Evolutionary conservation across 2,797 vertebrate species (phyloP).

Genomic region (Gymnocypris eckloni): DNA sequence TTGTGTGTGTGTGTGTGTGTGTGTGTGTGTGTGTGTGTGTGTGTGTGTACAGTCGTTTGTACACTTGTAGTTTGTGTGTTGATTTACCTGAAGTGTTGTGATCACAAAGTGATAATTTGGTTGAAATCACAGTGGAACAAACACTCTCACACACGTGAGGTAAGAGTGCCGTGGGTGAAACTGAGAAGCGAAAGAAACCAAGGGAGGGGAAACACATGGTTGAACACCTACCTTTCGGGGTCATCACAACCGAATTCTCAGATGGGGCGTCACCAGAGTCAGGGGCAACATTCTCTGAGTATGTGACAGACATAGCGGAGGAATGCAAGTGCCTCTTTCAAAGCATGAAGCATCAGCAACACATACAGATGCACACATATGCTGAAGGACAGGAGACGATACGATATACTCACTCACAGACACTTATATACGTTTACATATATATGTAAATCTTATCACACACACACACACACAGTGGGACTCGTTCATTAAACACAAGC

Average conservation of each 20-base stretch:
- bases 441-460: not conserved
- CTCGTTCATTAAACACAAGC: conserved; percentile 3
- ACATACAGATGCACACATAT: conserved; percentile 39
- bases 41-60: conserved; percentile 29
- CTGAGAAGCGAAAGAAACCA: conserved; percentile 17
- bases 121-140: conserved; percentile 65
- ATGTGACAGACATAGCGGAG: conserved; percentile 78
- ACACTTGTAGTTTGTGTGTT: not conserved
- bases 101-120: conserved; percentile 37
- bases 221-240: conserved; percentile 82
- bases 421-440: not conserved
- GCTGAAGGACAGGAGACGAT: conserved; percentile 21
- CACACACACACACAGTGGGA: conserved; percentile 6
- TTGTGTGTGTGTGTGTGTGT: too few species aligned
- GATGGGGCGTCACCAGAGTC: conserved; percentile 74
- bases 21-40: too few species aligned
- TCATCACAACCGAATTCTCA: conserved; percentile 80
- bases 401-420: conserved; percentile 23
- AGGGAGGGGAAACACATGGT: not conserved
- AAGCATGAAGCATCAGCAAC: conserved; percentile 64
- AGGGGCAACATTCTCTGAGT: conserved; percentile 80
- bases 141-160: conserved; percentile 44
- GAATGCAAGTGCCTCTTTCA: conserved; percentile 76
- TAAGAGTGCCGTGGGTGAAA: conserved; percentile 33
- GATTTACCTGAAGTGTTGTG: conserved; percentile 22